A percentile compares a stretch with the other conserved stretches of the same genome.
Evolutionary conservation across 2,888 invertebrate species (phyloP).

Genomic region (Zonitis immaculata): DNA sequence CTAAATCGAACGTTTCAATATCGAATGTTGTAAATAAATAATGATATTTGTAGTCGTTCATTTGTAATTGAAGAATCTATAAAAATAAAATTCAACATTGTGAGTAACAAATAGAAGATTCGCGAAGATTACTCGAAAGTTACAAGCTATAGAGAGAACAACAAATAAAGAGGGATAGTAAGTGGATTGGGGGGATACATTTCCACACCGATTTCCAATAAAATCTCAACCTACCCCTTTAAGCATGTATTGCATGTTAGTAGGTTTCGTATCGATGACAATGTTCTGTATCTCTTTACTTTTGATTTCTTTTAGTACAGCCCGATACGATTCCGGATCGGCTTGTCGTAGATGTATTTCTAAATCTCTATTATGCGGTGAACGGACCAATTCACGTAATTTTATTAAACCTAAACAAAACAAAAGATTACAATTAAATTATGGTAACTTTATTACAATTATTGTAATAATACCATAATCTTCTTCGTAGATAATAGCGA

Average conservation of each 20-base stretch:
- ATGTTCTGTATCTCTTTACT: conserved; percentile 71
- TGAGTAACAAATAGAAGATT: not conserved
- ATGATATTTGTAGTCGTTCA: conserved; percentile 82
- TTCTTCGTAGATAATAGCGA: conserved; percentile 77
- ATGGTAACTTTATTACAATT: too few relatives aligned
- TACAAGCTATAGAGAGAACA: not conserved
- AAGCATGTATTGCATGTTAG: conserved; percentile 67
- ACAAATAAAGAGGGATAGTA: not conserved
- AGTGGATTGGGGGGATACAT: not conserved
- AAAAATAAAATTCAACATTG: not conserved
- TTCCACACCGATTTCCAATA: conserved; percentile 2
- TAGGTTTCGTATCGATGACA: conserved; percentile 69
- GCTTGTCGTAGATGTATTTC: conserved; percentile 68
- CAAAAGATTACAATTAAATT: too few relatives aligned
- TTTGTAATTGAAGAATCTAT: conserved; percentile 73
- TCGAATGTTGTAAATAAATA: conserved; percentile 73
- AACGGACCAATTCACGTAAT: conserved; percentile 65
- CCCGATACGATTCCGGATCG: conserved; percentile 61
- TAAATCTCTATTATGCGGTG: conserved; percentile 56
- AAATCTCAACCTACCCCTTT: conserved; percentile 61
- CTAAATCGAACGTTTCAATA: conserved; percentile 63
- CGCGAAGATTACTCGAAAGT: not conserved
- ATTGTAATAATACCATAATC: conserved; percentile 61
- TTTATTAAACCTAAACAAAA: conserved; percentile 69
- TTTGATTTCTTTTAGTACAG: conserved; percentile 68